Conservation (phyloP, 2,797 vertebrate genomes). For the Parambassis ranga region DNA sequence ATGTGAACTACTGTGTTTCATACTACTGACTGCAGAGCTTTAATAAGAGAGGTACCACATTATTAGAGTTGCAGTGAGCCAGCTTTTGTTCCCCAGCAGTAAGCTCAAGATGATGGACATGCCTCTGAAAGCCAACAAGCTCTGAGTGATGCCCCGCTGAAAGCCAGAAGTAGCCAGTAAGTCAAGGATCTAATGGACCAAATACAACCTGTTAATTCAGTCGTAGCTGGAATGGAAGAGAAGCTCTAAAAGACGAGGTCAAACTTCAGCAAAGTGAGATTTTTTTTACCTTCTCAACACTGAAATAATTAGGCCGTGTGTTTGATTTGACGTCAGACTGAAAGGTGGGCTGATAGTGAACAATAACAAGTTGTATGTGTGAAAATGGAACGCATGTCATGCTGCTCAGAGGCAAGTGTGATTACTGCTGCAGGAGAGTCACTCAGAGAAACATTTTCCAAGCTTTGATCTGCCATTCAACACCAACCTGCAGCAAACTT, state of each 20-base stretch:
- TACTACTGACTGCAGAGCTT: no score
- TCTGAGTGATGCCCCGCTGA: slow-evolving; percentile 31
- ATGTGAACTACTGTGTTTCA: background rate
- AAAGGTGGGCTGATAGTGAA: slow-evolving; percentile 13
- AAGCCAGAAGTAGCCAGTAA: slow-evolving; percentile 20
- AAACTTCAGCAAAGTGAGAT: background rate
- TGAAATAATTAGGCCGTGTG: slow-evolving; percentile 4
- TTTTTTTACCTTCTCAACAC: background rate
- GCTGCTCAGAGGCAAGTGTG: slow-evolving; percentile 21
- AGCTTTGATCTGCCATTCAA: background rate
- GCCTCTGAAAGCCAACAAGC: slow-evolving; percentile 23
- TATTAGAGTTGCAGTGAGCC: background rate
- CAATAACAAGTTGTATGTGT: slow-evolving; percentile 15
- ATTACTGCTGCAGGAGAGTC: slow-evolving; percentile 14
- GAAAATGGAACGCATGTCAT: slow-evolving; percentile 26
- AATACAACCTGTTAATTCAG: slow-evolving; percentile 19
- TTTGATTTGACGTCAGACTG: background rate
- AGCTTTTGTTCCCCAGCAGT: background rate
- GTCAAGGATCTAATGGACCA: slow-evolving; percentile 35
- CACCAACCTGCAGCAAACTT: background rate
- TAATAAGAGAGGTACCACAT: no score
- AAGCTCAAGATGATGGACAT: slow-evolving; percentile 10
- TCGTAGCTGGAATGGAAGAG: background rate
- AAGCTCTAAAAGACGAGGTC: slow-evolving; percentile 16
- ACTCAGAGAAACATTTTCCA: background rate